phyloP scores from a whole-genome alignment of 2,888 invertebrate genomes.

The Eupeodes latifasciatus region DNA sequence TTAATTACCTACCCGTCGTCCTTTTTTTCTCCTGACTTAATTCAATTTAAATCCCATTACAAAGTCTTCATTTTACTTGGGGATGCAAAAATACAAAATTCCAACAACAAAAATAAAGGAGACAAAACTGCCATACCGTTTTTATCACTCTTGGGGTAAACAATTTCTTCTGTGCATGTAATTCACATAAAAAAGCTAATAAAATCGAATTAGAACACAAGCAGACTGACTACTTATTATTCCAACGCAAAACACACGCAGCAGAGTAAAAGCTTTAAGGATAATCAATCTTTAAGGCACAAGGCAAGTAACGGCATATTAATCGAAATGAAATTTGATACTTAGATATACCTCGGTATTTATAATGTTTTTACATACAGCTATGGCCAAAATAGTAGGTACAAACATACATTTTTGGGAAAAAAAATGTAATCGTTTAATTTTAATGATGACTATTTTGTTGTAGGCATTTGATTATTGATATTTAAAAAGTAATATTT shows the following conservation, averaged over 20 bases:
- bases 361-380: not conserved
- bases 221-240: constrained; percentile 69
- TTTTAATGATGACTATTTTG: no score
- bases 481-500: no score
- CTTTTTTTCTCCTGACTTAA: not conserved
- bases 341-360: constrained; percentile 40
- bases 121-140: constrained; percentile 13
- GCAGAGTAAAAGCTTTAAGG: constrained; percentile 64
- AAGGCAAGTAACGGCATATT: constrained; percentile 69
- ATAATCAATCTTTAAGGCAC: constrained; percentile 72
- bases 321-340: constrained; percentile 65
- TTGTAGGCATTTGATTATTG: no score
- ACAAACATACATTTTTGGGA: no score
- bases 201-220: constrained; percentile 69
- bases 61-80: no score
- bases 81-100: not conserved
- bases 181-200: constrained; percentile 74
- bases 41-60: constrained; percentile 10
- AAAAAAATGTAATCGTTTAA: no score
- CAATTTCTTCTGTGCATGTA: constrained; percentile 65
- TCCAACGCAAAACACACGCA: constrained; percentile 57
- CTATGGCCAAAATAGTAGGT: no score
- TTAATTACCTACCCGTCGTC: not conserved
- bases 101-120: not conserved
- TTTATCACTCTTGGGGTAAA: constrained; percentile 68